These are phyloP conservation scores for Piscicola geometra DNA, from an alignment of 2,888 invertebrate genomes.

Conservation along the genomic window DNA sequence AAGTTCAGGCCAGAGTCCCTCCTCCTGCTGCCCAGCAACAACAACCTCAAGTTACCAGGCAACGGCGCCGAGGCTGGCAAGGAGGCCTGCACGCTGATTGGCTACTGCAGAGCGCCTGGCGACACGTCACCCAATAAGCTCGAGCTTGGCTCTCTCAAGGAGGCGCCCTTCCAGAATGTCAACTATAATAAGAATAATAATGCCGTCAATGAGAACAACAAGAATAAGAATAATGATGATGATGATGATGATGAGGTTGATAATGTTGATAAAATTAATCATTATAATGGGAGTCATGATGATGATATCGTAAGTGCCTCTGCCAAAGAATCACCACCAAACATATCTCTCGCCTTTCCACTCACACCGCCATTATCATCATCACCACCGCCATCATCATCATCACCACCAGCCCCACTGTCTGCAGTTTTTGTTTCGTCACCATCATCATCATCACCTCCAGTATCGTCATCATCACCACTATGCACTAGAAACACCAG, in stretches of 20 bases:
- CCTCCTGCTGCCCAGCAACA: constrained; percentile 27
- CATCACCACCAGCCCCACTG: background rate
- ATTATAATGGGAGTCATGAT: background rate
- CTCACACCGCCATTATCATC: background rate
- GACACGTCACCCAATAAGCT: background rate
- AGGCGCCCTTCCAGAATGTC: background rate
- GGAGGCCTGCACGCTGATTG: constrained; percentile 48
- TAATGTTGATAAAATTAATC: background rate
- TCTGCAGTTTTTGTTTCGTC: background rate
- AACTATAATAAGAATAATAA: constrained; percentile 17
- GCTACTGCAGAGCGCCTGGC: constrained; percentile 49
- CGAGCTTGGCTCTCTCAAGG: constrained; percentile 1
- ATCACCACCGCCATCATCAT: background rate
- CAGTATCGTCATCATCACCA: background rate
- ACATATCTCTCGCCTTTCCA: background rate
- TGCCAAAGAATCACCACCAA: no score
- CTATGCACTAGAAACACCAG: background rate
- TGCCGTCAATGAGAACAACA: background rate
- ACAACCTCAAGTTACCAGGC: constrained; percentile 4
- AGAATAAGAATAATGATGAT: constrained; percentile 1
- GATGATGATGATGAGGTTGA: background rate
- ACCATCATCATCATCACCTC: constrained; percentile 9
- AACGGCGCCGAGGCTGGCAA: constrained; percentile 35
- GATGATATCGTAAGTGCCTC: background rate
- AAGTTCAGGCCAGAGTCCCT: constrained; percentile 30